These are phyloP conservation scores for Drosophila histrio DNA, from an alignment of 2,888 invertebrate species.

Conservation along the genomic window DNA sequence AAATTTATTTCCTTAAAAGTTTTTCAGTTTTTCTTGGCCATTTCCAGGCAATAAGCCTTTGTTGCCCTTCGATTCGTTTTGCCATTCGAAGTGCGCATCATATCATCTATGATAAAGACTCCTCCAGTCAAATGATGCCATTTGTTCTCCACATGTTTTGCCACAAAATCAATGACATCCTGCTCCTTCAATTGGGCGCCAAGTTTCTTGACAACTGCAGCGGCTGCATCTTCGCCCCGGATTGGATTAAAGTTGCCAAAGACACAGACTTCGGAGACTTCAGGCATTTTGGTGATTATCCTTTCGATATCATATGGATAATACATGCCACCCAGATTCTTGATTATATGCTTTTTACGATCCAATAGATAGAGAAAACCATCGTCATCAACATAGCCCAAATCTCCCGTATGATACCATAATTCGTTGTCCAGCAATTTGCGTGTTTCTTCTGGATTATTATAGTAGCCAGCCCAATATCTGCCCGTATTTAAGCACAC, in stretches of 20 bases:
- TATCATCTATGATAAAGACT: not conserved
- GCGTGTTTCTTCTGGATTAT: constrained; percentile 57
- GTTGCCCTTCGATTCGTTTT: constrained; percentile 2
- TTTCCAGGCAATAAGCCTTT: constrained; percentile 10
- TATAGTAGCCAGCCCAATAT: constrained; percentile 73
- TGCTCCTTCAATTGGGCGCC: constrained; percentile 52
- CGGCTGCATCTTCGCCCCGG: constrained; percentile 71
- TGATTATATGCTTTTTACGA: constrained; percentile 72
- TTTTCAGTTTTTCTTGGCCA: too few species aligned
- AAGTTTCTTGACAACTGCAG: constrained; percentile 51
- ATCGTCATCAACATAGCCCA: constrained; percentile 77
- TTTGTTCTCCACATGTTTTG: constrained; percentile 39
- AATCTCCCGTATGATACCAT: constrained; percentile 78
- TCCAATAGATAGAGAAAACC: constrained; percentile 68
- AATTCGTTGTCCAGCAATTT: constrained; percentile 62
- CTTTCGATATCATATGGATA: constrained; percentile 72
- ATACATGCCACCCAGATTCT: constrained; percentile 62
- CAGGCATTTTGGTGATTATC: constrained; percentile 59
- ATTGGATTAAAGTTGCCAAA: constrained; percentile 66
- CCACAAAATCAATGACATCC: constrained; percentile 45
- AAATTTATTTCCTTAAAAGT: too few species aligned
- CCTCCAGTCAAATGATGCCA: constrained; percentile 70
- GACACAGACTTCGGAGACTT: constrained; percentile 68
- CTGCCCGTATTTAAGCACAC: constrained; percentile 39
- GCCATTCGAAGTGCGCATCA: not conserved